Conservation (phyloP, 2,113 vertebrate genomes). For the Spea bombifrons region DNA sequence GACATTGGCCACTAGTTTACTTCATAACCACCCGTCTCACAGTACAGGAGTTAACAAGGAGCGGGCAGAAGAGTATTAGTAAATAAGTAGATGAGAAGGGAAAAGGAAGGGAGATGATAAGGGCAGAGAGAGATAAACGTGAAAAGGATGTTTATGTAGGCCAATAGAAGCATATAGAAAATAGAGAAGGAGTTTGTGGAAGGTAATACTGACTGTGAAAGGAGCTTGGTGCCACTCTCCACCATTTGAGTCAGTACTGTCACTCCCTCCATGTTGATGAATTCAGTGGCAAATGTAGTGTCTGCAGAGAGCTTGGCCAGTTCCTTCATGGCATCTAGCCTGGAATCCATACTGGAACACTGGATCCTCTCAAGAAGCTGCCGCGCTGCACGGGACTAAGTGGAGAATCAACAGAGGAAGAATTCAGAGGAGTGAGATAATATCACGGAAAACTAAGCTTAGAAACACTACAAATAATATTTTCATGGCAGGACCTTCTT, state of each 20-base stretch:
- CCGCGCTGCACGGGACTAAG: conserved; percentile 87
- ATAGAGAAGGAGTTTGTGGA: not conserved
- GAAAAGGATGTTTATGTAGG: too few relatives aligned
- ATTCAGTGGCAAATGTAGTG: conserved; percentile 90
- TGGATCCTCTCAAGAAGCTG: conserved; percentile 95
- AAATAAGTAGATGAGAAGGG: not conserved
- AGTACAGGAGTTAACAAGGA: too few relatives aligned
- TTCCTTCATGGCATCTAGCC: conserved; percentile 94
- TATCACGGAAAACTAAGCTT: not conserved
- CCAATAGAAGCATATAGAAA: too few relatives aligned
- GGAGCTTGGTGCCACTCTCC: conserved; percentile 89
- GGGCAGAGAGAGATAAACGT: too few relatives aligned
- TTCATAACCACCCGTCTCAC: too few relatives aligned
- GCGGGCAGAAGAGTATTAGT: too few relatives aligned
- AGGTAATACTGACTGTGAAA: conserved; percentile 69
- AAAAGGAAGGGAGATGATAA: too few relatives aligned
- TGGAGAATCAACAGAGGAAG: not conserved
- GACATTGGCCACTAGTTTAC: too few relatives aligned
- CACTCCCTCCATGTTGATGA: conserved; percentile 97
- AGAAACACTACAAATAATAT: too few relatives aligned
- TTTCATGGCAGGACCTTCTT: too few relatives aligned
- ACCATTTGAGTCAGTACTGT: conserved; percentile 88
- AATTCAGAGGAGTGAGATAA: conserved; percentile 17
- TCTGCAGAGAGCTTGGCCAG: conserved; percentile 95
- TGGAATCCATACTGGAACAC: conserved; percentile 84